Percentiles rank a stretch among this genome's conserved stretches.
Evolutionary conservation across 2,888 invertebrate species (phyloP).

Genomic region (Caenorhabditis becei): DNA sequence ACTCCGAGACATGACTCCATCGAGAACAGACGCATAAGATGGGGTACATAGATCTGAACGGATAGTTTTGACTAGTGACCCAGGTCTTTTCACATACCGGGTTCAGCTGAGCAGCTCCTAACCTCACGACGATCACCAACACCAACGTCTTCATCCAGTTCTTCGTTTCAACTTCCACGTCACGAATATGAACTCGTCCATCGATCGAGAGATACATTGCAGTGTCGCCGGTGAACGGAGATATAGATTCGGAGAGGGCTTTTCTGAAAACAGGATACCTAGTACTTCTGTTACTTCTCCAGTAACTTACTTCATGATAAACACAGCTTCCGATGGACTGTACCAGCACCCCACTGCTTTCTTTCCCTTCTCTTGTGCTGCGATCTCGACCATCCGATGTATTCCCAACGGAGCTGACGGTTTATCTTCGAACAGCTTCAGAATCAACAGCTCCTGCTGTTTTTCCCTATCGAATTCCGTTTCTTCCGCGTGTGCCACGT

Average conservation of each 20-base stretch:
- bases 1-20: conserved; percentile 91
- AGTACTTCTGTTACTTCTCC: too few species aligned
- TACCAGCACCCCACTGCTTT: conserved; percentile 74
- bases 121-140: conserved; percentile 70
- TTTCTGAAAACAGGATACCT: conserved; percentile 64
- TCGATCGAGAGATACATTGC: conserved; percentile 69
- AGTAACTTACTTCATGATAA: conserved; percentile 62
- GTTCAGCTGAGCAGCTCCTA: conserved; percentile 75
- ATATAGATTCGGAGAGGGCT: conserved; percentile 65
- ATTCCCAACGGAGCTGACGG: conserved; percentile 68
- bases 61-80: neutral
- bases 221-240: conserved; percentile 65
- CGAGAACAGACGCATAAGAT: conserved; percentile 89
- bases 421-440: conserved; percentile 74
- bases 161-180: conserved; percentile 66
- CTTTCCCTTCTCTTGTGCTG: conserved; percentile 52
- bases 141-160: conserved; percentile 75
- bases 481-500: conserved; percentile 22
- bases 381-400: conserved; percentile 68
- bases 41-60: conserved; percentile 87
- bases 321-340: conserved; percentile 73
- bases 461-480: conserved; percentile 35
- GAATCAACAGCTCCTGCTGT: conserved; percentile 60
- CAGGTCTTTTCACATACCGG: conserved; percentile 56
- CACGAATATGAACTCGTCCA: conserved; percentile 65